Evolutionary conservation across 2,113 vertebrate species (phyloP), one percentile per base, ranked within the genome.

Genomic region (Anser brachyrhynchus): DNA sequence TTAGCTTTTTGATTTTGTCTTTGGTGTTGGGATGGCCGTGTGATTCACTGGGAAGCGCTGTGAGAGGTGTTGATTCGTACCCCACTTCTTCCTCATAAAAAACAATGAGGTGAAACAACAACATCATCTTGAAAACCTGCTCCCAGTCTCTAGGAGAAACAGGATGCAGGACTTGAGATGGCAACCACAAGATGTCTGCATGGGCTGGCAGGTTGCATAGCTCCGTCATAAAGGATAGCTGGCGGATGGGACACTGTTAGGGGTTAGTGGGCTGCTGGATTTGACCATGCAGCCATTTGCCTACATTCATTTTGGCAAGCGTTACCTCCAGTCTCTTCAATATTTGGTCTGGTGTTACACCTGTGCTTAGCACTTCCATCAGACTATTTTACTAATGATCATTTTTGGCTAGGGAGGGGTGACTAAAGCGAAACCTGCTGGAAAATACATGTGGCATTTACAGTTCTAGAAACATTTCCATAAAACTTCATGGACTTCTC

Each of bases 401-500:
- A 3, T 64, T 81, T 67, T 84, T 75, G 69, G 76, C 73, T 61
- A 46, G 41, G 49, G 59, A 79, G 51, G 1, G 9, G 58, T 69
- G 67, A 70, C 82, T 83, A 67, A 62, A 51, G 74, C 41, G 54
- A 82, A 66, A 94, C 51, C 59, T 73, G n/a, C 72, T 94, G 83
- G 76, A 90, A 93, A 96, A 81, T 85, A 44, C 0, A 0, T 46
- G 23, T 86, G 88, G 73, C 64, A 55, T 86, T 97, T 93, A 84
- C 43, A 89, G 49, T 33, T 78, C 57, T 86, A 81, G 83, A 88
- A 91, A 92, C 59, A 81, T 23, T 64, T 83, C 51, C 1, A 0
- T 92, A 74, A 88, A 90, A 67, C 26, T 93, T 92, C 79, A 69
- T 77, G 61, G n/a, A 65, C 11, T 75, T 73, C 71, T 85, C 76